Evolutionary conservation across 1,140 invertebrate genomes (phyloP), one percentile per base, ranked within the genome.

Genomic region (Temnothorax curvispinosus): DNA sequence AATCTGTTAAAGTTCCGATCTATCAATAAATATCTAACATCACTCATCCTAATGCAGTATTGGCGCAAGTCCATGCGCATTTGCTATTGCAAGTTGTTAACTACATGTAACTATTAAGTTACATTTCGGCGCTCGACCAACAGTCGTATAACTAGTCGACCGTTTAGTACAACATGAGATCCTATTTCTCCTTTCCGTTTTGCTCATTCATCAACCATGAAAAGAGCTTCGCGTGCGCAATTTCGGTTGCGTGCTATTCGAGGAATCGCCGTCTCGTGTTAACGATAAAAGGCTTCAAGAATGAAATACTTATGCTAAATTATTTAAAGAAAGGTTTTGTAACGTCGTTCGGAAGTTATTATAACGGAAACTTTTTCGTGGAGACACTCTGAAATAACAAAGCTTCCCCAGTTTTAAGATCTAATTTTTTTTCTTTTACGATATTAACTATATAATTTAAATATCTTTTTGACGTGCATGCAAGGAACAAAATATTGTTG

Each of bases 191-290:
- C 88, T 32, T 65, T 89, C 58, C 58, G 21, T 87, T 78, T 88
- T 44, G 56, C 75, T 86, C 82, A 74, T 89, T 86, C 67, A 76
- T 86, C 87, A 89, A 89, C 65, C 56, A 75, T 85, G 64, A 89
- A 87, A 89, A 89, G 38, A 76, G 80, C 44, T 18, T 89, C 32
- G 80, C 80, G 87, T 89, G 87, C 87, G 21, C 52, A n/a, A 21
- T 35, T 50, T 88, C 35, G 60, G 50, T 89, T 56, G 87, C 87
- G 80, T 88, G 88, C 56, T 32, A 65, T 47, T 65, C 80, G 27
- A n/a, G 38, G 38, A 77, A 88, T 85, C 77, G 52, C 77, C 52
- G 35, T 27, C 32, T 52, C 62, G 21, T 32, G 21, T 18, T 21
- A 35, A 76, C 54, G 54, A 88, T 88, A 62, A 88, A 87, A 38